phyloP scores from a whole-genome alignment of 2,113 vertebrate species.

The Callipepla squamata region DNA sequence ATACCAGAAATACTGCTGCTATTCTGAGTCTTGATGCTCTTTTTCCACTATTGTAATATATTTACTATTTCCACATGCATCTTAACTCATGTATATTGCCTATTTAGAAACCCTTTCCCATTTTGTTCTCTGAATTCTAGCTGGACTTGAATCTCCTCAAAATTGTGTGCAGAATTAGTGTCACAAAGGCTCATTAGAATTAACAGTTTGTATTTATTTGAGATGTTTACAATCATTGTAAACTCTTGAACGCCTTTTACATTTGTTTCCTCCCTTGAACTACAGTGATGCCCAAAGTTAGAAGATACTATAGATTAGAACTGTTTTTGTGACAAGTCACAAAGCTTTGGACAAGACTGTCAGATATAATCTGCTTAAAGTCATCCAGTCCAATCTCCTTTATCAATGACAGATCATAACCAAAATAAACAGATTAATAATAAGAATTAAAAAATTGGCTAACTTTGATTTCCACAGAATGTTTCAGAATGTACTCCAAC shows the following conservation, averaged over 20 bases:
- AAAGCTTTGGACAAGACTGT: background rate
- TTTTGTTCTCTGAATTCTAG: background rate
- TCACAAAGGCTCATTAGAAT: background rate
- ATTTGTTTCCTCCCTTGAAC: background rate
- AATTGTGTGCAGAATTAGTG: background rate
- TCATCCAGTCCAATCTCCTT: rapidly evolving
- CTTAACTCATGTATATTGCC: background rate
- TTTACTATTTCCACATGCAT: background rate
- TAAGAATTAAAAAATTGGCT: background rate
- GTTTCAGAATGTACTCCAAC: background rate
- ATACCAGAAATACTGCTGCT: background rate
- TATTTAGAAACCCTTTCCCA: background rate
- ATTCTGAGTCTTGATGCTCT: background rate
- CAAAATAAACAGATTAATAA: background rate
- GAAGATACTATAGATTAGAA: background rate
- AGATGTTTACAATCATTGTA: background rate
- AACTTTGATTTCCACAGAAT: background rate
- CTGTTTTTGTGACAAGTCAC: background rate
- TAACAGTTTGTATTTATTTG: background rate
- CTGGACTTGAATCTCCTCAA: background rate
- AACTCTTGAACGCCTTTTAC: background rate
- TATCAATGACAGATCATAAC: rapidly evolving
- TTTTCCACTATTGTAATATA: background rate
- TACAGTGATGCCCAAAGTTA: background rate
- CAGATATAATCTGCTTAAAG: background rate